These are phyloP conservation scores for Poeciliopsis infans DNA, from an alignment of 2,797 vertebrate genomes.

Conservation along the genomic window DNA sequence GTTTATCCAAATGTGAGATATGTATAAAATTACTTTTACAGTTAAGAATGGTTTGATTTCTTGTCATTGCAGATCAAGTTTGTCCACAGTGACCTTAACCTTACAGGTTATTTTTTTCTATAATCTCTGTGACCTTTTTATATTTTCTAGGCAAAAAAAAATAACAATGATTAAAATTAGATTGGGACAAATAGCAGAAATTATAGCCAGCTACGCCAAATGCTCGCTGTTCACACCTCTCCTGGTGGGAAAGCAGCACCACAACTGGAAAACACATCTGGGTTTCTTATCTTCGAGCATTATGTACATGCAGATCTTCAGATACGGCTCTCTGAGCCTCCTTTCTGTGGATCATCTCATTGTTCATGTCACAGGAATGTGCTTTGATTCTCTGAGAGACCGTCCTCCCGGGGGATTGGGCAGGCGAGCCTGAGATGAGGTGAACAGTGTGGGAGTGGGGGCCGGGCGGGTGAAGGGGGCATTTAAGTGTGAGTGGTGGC, in stretches of 20 bases:
- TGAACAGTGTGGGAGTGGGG: slow-evolving; percentile 29
- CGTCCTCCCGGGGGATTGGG: slow-evolving; percentile 18
- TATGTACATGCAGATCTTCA: background rate
- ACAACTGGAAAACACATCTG: background rate
- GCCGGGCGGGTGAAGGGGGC: slow-evolving; percentile 1
- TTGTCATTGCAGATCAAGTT: background rate
- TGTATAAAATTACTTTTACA: background rate
- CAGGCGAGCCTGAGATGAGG: slow-evolving; percentile 21
- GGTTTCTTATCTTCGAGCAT: background rate
- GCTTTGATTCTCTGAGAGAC: slow-evolving; percentile 22
- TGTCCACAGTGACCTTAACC: background rate
- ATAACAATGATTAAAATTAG: background rate
- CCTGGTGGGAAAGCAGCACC: slow-evolving; percentile 27
- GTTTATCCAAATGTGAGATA: background rate
- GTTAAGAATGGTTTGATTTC: background rate
- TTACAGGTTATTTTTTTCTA: background rate
- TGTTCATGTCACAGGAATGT: slow-evolving; percentile 48
- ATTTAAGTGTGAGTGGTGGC: slow-evolving; percentile 33
- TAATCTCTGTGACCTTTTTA: background rate
- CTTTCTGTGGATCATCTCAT: slow-evolving; percentile 25
- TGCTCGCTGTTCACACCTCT: background rate
- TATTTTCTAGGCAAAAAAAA: background rate
- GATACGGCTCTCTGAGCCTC: slow-evolving; percentile 3
- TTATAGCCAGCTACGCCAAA: background rate
- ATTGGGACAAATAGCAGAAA: background rate